phyloP scores from a whole-genome alignment of 2,113 vertebrate genomes.

The Rhinogobius similis region DNA sequence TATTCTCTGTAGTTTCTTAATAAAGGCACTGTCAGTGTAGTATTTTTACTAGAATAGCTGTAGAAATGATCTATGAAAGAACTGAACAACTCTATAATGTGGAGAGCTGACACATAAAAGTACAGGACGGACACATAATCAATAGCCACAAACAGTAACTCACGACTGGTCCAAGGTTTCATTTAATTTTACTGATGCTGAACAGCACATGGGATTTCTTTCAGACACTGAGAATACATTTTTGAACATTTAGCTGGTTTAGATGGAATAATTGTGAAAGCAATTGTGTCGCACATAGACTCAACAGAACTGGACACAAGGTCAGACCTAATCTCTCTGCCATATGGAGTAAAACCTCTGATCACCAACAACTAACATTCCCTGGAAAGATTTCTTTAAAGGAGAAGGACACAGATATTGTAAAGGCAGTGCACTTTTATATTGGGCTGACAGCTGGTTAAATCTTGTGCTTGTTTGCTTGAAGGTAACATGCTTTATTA shows the following conservation, averaged over 20 bases:
- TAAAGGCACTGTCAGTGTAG: background rate
- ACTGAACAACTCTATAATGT: background rate
- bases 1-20: background rate
- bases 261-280: background rate
- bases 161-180: background rate
- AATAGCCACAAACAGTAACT: background rate
- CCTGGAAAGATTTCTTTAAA: background rate
- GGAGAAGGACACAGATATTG: background rate
- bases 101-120: background rate
- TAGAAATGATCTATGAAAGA: background rate
- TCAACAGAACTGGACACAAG: background rate
- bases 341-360: background rate
- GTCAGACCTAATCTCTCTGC: background rate
- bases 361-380: background rate
- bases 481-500: too few species aligned
- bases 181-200: background rate
- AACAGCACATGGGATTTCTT: background rate
- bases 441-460: too few species aligned
- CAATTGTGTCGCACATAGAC: background rate
- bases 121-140: background rate
- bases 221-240: background rate
- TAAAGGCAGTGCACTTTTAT: background rate
- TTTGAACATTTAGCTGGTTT: background rate
- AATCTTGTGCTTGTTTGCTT: too few species aligned
- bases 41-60: background rate